Evolutionary conservation across 92 coral and sea anemone species (phyloP).

Genomic region (Hydrozoanthus gracilis): DNA sequence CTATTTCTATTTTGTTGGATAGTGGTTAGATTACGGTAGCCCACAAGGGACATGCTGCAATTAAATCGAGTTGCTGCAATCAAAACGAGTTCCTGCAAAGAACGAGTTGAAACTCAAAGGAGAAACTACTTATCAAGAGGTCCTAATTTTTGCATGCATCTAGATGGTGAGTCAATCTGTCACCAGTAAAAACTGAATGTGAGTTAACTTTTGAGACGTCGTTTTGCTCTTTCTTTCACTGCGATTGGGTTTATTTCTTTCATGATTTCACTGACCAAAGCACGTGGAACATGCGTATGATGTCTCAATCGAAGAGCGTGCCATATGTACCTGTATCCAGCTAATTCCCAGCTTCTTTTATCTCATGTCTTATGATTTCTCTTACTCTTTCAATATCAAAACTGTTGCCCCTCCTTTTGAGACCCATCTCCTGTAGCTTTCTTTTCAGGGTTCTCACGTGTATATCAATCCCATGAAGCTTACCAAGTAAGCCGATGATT

Average conservation of each 20-base stretch:
- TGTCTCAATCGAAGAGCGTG: constrained; percentile 39
- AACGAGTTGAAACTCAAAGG: no score
- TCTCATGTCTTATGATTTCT: constrained; percentile 28
- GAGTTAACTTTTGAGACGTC: background rate
- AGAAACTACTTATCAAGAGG: constrained; percentile 25
- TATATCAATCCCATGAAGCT: constrained; percentile 15
- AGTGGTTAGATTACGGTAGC: no score
- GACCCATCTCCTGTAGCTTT: constrained; percentile 9
- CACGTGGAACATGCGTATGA: constrained; percentile 33
- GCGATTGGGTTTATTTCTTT: background rate
- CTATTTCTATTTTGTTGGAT: no score
- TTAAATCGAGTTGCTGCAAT: no score
- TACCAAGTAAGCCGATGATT: background rate
- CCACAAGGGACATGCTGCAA: no score
- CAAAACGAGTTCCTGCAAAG: no score
- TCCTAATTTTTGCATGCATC: constrained; percentile 26
- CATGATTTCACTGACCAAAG: constrained; percentile 2
- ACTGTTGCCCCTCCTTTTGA: constrained; percentile 5
- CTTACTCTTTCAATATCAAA: constrained; percentile 18
- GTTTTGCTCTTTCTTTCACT: no score
- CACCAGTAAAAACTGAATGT: background rate
- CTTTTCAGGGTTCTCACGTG: constrained; percentile 33
- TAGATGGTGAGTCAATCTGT: constrained; percentile 25
- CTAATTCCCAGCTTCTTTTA: constrained; percentile 18
- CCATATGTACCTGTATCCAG: constrained; percentile 38